Conservation (phyloP, 2,113 vertebrate species). For the Callionymus lyra region DNA sequence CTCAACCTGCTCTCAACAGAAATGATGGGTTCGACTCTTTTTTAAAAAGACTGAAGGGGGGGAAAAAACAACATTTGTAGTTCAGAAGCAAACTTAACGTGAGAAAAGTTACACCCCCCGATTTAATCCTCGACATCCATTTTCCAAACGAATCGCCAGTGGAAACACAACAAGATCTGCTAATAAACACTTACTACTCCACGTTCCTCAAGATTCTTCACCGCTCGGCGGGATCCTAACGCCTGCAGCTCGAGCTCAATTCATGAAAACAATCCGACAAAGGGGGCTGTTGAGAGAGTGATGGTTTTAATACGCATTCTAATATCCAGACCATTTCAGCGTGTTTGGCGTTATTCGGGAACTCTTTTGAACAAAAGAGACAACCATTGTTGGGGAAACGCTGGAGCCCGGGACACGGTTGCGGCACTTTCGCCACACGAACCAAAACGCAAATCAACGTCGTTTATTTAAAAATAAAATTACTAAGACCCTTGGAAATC, state of each 20-base stretch:
- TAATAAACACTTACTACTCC: constrained; percentile 67
- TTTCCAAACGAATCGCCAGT: background rate
- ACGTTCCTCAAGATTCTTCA: constrained; percentile 52
- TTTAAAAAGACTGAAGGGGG: too few species aligned
- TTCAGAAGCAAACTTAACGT: background rate
- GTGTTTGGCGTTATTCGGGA: constrained; percentile 56
- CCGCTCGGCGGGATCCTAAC: background rate
- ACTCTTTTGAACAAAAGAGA: constrained; percentile 67
- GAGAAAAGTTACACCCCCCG: too few species aligned
- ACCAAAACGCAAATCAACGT: constrained; percentile 16
- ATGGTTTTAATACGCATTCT: constrained; percentile 24
- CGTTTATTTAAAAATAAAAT: background rate
- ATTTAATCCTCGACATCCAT: background rate
- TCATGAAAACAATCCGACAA: background rate
- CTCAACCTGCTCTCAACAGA: constrained; percentile 28
- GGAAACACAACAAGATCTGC: constrained; percentile 8
- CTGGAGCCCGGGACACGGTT: constrained; percentile 29
- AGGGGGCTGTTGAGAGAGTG: constrained; percentile 9
- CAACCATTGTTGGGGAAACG: constrained; percentile 47
- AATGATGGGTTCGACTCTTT: too few species aligned
- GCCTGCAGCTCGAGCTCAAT: background rate
- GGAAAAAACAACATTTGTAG: too few species aligned
- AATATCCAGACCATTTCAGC: constrained; percentile 43
- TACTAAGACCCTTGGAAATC: too few species aligned
- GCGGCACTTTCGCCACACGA: constrained; percentile 62